Conservation (phyloP, 37 sponge, comb jelly and placozoan species). For the Chondrosia reniformis region DNA sequence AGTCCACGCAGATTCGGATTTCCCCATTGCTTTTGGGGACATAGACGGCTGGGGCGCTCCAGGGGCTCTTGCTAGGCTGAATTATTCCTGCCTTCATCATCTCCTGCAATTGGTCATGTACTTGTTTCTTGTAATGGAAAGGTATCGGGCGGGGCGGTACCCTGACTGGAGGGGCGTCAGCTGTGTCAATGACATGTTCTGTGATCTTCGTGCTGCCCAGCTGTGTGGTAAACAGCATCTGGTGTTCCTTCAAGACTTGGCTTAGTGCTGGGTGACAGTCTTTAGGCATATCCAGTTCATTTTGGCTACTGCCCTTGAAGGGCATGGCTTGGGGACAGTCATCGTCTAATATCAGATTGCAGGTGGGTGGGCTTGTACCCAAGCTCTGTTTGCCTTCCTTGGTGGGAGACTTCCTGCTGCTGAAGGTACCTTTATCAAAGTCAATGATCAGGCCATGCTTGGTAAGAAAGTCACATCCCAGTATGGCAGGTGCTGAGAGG, state of each 20-base stretch:
- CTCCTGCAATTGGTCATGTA: not conserved
- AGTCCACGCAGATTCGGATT: conserved; percentile 4
- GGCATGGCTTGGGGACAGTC: not conserved
- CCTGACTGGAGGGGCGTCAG: conserved; percentile 7
- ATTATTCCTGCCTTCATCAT: conserved; percentile 7
- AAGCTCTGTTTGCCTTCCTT: not conserved
- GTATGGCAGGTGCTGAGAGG: not conserved
- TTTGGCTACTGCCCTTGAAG: not conserved
- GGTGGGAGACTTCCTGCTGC: not conserved
- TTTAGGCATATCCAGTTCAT: not conserved
- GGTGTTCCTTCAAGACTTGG: not conserved
- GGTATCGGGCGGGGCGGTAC: conserved; percentile 12
- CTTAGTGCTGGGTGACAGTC: not conserved
- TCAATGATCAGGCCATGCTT: not conserved
- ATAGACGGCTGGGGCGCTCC: conserved; percentile 29
- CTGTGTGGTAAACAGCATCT: not conserved
- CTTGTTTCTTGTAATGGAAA: conserved; percentile 4
- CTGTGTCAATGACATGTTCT: conserved; percentile 25
- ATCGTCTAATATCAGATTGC: not conserved
- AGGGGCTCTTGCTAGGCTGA: not conserved
- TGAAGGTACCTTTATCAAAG: not conserved
- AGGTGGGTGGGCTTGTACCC: not conserved
- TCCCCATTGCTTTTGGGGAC: conserved; percentile 22
- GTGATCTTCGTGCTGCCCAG: not conserved
- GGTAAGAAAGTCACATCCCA: not conserved